Conservation (phyloP, 2,113 vertebrate genomes). For the Butorides virescens region DNA sequence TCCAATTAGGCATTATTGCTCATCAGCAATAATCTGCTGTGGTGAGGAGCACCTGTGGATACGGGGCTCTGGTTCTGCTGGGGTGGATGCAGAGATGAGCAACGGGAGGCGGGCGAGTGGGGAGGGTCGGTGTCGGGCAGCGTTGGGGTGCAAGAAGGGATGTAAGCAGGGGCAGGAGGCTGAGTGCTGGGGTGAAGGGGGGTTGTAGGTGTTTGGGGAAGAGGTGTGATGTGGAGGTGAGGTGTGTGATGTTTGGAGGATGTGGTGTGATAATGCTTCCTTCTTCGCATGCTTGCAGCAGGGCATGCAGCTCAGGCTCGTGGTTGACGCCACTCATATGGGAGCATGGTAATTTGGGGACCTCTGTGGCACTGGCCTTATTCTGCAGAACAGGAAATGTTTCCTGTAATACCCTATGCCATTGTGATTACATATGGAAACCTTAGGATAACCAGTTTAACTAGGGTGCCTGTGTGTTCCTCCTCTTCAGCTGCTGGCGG, state of each 20-base stretch:
- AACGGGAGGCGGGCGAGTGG: neutral
- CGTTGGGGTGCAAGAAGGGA: neutral
- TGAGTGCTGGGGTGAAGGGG: neutral
- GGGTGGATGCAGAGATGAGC: neutral
- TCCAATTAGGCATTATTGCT: neutral
- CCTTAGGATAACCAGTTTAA: neutral
- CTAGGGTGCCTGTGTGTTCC: neutral
- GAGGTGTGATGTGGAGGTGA: too few species aligned
- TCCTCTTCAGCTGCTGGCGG: neutral
- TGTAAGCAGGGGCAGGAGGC: neutral
- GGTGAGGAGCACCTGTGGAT: neutral
- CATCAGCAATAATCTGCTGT: neutral
- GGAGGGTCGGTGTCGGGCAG: neutral
- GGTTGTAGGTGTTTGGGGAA: neutral
- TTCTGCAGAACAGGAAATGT: neutral
- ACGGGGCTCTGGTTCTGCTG: neutral
- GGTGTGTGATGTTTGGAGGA: neutral
- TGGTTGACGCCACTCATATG: accelerated
- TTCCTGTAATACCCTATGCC: neutral
- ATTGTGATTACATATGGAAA: neutral
- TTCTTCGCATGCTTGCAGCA: neutral
- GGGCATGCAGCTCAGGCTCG: neutral
- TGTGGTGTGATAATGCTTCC: neutral
- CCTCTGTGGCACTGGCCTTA: neutral
- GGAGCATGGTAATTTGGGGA: neutral